Conservation (phyloP, 2,888 invertebrate species). For the Eupithecia centaureata region DNA sequence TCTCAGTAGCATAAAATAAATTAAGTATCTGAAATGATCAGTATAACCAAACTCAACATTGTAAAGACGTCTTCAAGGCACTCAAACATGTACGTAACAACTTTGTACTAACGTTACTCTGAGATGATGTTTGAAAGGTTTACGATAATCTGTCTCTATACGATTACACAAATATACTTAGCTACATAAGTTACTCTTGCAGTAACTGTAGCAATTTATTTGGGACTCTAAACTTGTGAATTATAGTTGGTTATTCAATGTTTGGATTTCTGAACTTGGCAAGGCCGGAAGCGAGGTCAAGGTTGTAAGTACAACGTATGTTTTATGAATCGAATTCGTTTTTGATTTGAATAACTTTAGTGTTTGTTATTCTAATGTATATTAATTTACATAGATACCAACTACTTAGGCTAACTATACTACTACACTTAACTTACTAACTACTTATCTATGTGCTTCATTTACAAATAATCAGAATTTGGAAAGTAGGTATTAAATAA, state of each 20-base stretch:
- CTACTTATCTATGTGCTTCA: too few species aligned
- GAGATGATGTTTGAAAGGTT: constrained; percentile 12
- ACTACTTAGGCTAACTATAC: too few species aligned
- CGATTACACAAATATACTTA: neutral
- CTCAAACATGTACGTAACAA: constrained; percentile 5
- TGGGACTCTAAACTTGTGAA: neutral
- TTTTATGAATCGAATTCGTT: neutral
- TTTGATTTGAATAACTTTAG: neutral
- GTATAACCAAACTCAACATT: constrained; percentile 8
- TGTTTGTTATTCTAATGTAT: too few species aligned
- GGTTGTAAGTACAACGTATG: neutral
- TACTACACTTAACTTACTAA: too few species aligned
- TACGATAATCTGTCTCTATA: constrained; percentile 2
- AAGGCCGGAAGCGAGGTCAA: constrained; percentile 11
- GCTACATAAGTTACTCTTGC: constrained; percentile 1
- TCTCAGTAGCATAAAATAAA: neutral
- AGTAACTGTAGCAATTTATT: constrained; percentile 7
- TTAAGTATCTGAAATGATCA: neutral
- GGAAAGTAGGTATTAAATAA: neutral
- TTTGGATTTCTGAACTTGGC: neutral
- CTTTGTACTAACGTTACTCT: neutral
- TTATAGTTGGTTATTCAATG: constrained; percentile 6
- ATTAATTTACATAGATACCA: too few species aligned
- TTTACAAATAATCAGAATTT: neutral
- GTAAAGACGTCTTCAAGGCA: constrained; percentile 10